Conservation (phyloP, 2,888 invertebrate genomes). For the Brachypalpus laphriformis region DNA sequence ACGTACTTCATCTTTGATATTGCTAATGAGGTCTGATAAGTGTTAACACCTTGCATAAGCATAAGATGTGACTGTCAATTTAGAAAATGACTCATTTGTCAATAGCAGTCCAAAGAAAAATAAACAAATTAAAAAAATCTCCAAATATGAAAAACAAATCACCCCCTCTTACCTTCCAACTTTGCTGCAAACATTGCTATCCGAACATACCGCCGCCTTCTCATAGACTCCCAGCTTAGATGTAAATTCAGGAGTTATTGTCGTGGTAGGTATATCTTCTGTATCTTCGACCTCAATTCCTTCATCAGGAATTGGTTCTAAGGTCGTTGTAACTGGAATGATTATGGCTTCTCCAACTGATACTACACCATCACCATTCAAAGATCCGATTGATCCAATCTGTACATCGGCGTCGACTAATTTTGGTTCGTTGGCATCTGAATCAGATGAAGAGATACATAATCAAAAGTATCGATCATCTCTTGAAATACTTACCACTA, state of each 20-base stretch:
- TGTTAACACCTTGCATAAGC: conserved; percentile 37
- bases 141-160: not conserved
- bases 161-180: conserved; percentile 88
- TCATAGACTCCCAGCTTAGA: conserved; percentile 79
- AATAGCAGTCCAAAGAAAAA: not conserved
- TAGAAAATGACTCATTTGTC: conserved; percentile 22
- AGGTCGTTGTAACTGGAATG: conserved; percentile 28
- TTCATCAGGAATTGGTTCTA: conserved; percentile 16
- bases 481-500: conserved; percentile 78
- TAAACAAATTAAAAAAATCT: not conserved
- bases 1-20: not conserved
- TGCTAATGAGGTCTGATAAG: conserved; percentile 28
- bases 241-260: conserved; percentile 68
- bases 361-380: conserved; percentile 1
- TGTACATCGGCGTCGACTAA: conserved; percentile 48
- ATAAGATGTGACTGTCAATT: not conserved
- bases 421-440: conserved; percentile 69
- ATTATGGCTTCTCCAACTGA: conserved; percentile 32
- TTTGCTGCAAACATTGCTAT: conserved; percentile 89
- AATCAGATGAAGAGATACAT: conserved; percentile 30
- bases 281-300: not conserved
- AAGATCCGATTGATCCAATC: conserved; percentile 28
- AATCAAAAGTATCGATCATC: conserved; percentile 8
- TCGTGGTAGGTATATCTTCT: not conserved
- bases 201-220: conserved; percentile 91